Percentiles rank a stretch among this genome's conserved stretches.
These are phyloP conservation scores for Homalodisca vitripennis DNA, from an alignment of 1,140 invertebrate genomes.

Conservation along the genomic window DNA sequence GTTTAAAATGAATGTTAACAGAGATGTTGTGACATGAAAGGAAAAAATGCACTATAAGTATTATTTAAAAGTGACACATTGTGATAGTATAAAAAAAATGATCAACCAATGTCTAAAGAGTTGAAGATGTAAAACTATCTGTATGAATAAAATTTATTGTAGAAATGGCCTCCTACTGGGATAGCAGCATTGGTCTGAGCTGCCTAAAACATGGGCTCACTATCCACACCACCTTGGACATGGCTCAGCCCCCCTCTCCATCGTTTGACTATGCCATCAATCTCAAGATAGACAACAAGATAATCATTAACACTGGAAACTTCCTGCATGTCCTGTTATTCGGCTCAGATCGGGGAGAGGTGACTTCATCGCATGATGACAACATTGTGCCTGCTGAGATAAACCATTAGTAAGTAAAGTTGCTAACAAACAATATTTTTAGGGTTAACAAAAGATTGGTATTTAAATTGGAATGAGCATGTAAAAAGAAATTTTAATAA, in stretches of 20 bases:
- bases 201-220: slow-evolving; percentile 67
- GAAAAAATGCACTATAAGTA: too few relatives aligned
- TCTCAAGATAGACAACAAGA: slow-evolving; percentile 61
- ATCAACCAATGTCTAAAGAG: too few relatives aligned
- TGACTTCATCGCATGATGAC: slow-evolving; percentile 16
- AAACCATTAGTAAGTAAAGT: slow-evolving; percentile 34
- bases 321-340: slow-evolving; percentile 63
- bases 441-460: too few relatives aligned
- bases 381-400: slow-evolving; percentile 29
- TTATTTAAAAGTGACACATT: too few relatives aligned
- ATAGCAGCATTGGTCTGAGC: slow-evolving; percentile 55
- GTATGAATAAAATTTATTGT: slow-evolving; percentile 33
- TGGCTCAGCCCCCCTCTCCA: slow-evolving; percentile 64
- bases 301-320: slow-evolving; percentile 70
- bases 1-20: too few relatives aligned
- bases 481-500: too few relatives aligned
- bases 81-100: too few relatives aligned
- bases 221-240: slow-evolving; percentile 66
- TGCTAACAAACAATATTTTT: too few relatives aligned
- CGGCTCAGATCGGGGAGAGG: slow-evolving; percentile 49
- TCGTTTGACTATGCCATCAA: slow-evolving; percentile 59
- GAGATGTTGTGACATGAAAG: too few relatives aligned
- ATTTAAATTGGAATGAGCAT: too few relatives aligned
- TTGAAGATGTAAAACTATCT: too few relatives aligned
- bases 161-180: slow-evolving; percentile 60